These are phyloP conservation scores for Fragum fragum DNA, from an alignment of 2,888 invertebrate species.

Conservation along the genomic window DNA sequence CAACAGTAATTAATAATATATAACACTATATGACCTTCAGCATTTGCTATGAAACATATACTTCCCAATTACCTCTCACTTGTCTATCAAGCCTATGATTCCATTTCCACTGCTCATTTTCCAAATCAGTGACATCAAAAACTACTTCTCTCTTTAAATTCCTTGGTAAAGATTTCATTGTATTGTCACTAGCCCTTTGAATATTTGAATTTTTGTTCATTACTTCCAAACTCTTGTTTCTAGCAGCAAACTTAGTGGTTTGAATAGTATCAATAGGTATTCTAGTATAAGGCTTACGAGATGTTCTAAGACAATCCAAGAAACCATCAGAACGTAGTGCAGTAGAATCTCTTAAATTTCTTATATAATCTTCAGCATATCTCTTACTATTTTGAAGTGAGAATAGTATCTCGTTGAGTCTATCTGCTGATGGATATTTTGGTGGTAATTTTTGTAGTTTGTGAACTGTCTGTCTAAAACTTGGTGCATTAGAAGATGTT, in stretches of 20 bases:
- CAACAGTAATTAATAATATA: too few species aligned
- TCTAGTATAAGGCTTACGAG: not conserved
- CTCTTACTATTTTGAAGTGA: not conserved
- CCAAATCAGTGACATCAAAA: constrained; percentile 45
- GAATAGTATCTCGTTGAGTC: not conserved
- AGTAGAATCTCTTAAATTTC: not conserved
- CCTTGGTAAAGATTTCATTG: not conserved
- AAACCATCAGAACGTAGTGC: not conserved
- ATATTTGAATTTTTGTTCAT: not conserved
- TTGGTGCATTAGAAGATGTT: not conserved
- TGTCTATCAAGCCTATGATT: constrained; percentile 16
- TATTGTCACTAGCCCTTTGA: not conserved
- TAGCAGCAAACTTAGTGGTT: too few species aligned
- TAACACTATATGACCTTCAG: too few species aligned
- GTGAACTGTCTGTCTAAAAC: not conserved
- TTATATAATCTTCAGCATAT: not conserved
- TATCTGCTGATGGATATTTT: not conserved
- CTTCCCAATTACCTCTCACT: constrained; percentile 18
- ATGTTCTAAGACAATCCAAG: not conserved
- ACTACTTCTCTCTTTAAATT: constrained; percentile 28
- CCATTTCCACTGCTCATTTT: constrained; percentile 49
- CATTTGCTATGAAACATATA: too few species aligned
- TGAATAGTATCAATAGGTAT: too few species aligned
- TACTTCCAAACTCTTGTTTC: too few species aligned
- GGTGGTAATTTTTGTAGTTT: not conserved